A percentile compares a stretch with the other conserved stretches of the same genome.
These are phyloP conservation scores for Psix sp. DNA, from an alignment of 1,140 invertebrate genomes.

Conservation along the genomic window DNA sequence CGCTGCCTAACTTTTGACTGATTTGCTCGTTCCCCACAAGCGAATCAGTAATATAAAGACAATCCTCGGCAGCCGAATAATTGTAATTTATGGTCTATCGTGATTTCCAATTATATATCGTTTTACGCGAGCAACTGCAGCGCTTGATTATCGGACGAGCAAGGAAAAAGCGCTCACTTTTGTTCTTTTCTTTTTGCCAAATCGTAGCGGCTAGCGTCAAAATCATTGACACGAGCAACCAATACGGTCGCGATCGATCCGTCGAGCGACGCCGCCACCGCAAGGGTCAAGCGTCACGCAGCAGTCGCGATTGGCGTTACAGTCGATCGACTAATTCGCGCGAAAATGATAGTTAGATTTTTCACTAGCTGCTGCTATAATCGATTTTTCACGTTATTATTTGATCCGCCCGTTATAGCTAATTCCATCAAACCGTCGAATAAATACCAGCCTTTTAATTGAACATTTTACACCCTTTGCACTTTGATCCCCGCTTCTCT, in stretches of 20 bases:
- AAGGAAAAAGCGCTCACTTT: not conserved
- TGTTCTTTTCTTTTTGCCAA: slow-evolving; percentile 7
- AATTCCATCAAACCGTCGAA: too few relatives aligned
- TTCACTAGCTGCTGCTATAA: too few relatives aligned
- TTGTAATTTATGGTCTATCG: slow-evolving; percentile 7
- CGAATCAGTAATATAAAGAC: too few relatives aligned
- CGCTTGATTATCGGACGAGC: not conserved
- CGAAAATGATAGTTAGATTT: too few relatives aligned
- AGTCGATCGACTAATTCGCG: too few relatives aligned
- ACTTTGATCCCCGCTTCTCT: too few relatives aligned
- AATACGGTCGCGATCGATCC: slow-evolving; percentile 36
- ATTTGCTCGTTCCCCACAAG: slow-evolving; percentile 18
- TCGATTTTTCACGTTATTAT: too few relatives aligned
- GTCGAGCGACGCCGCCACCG: slow-evolving; percentile 33
- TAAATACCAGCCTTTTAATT: too few relatives aligned
- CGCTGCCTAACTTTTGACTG: slow-evolving; percentile 29
- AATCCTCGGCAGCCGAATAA: not conserved
- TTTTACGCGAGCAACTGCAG: not conserved
- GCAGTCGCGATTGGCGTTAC: too few relatives aligned
- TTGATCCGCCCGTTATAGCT: too few relatives aligned
- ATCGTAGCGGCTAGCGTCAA: slow-evolving; percentile 31
- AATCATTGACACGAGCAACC: slow-evolving; percentile 34
- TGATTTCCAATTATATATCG: slow-evolving; percentile 14
- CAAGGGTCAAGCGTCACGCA: slow-evolving; percentile 33
- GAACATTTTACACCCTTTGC: too few relatives aligned